Evolutionary conservation across 2,888 invertebrate genomes (phyloP), one percentile per base, ranked within the genome.

Genomic region (Noctua pronuba): DNA sequence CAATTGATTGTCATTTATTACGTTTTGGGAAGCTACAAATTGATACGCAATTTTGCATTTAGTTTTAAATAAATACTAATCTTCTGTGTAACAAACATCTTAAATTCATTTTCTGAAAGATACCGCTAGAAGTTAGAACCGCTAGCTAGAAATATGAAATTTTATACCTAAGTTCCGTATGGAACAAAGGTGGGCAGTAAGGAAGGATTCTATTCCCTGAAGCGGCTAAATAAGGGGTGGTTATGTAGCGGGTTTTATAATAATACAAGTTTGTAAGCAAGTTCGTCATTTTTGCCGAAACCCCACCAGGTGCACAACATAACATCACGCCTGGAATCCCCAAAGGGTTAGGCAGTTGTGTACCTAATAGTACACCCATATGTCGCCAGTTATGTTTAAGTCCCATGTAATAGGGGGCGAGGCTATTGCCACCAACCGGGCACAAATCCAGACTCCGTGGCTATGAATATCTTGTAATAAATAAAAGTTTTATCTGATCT

Each of bases 1-100:
- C 41, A 65, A 41, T 65, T n/a, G 49, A 70, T 65, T 77, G 58
- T 24, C 70, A 55, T 69, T 69, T 77, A 21, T 28, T 28, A 49
- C 38, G 28, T 38, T 28, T 21, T 21, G 41, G 11, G 55, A 58
- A 65, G 62, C 68, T 41, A 62, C 58, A 68, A 52, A 31, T 73
- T 70, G 66, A n/a, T 38, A 31, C 38, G 21, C 55, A 64, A 71
- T 80, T 64, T 71, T 11, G 21, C 11, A 28, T 62, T 58, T 24
- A 60, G 8, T 28, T 55, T 21, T 1, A 49, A 49, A 49, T 38
- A 4, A n/a, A n/a, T 55, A n/a, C 11, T 55, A 13, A 55, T 11
- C 13, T n/a, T 55, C n/a, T 55, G 1, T 55, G 2, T n/a, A 52
- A 1, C n/a, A n/a, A 35, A 35, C 35, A 35, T 35, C 6, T 35